phyloP scores from a whole-genome alignment of 2,113 vertebrate genomes.

The Pithys albifrons region DNA sequence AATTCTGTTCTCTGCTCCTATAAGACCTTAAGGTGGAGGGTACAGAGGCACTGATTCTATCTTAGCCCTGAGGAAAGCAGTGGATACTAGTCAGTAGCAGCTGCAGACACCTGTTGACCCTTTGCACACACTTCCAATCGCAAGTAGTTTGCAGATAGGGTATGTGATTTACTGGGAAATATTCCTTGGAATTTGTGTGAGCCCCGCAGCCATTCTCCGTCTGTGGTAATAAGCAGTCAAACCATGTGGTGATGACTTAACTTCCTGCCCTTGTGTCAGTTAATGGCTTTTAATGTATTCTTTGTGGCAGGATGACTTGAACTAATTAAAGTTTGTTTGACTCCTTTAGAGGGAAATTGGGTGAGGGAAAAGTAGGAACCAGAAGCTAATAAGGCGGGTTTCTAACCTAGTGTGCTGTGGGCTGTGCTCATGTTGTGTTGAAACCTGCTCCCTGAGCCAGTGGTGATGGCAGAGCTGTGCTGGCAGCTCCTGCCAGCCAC shows the following conservation, averaged over 20 bases:
- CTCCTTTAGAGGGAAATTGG: slow-evolving; percentile 1
- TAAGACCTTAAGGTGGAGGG: neutral
- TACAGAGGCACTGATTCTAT: neutral
- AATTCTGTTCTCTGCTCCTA: neutral
- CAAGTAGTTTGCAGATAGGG: neutral
- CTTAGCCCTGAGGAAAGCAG: neutral
- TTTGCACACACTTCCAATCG: neutral
- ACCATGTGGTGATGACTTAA: neutral
- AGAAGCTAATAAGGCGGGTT: neutral
- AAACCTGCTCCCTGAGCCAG: neutral
- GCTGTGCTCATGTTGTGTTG: neutral
- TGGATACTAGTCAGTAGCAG: neutral
- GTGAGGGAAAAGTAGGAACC: slow-evolving; percentile 19
- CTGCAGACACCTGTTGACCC: neutral
- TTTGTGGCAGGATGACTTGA: neutral
- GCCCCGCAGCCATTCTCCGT: neutral
- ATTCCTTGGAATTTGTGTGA: neutral
- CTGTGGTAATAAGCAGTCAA: neutral
- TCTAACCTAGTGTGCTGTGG: neutral
- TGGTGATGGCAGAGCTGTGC: neutral
- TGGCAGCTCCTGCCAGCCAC: neutral
- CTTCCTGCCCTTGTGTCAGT: slow-evolving; percentile 33
- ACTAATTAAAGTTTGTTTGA: slow-evolving; percentile 15
- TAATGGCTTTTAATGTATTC: slow-evolving; percentile 22
- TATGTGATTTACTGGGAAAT: slow-evolving; percentile 22